Conservation (phyloP, 2,113 vertebrate species). For the Heptranchias perlo region DNA sequence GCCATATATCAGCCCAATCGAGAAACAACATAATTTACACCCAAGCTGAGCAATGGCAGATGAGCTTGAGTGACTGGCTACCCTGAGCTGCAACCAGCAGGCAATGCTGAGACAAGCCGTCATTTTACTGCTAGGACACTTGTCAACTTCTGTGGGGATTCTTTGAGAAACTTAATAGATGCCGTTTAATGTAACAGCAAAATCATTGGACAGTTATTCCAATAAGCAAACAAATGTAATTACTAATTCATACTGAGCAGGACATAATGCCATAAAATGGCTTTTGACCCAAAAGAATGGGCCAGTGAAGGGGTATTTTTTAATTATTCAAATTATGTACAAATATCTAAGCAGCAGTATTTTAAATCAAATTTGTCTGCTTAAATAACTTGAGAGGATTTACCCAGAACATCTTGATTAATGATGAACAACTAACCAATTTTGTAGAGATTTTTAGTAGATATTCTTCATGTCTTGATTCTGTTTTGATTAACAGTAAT, state of each 20-base stretch:
- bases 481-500: slow-evolving; percentile 29
- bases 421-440: background rate
- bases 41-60: background rate
- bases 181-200: background rate
- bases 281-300: background rate
- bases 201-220: background rate
- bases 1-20: background rate
- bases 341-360: slow-evolving; percentile 9
- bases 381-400: slow-evolving; percentile 21
- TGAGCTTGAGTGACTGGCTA: background rate
- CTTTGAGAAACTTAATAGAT: background rate
- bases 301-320: background rate
- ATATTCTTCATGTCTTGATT: slow-evolving; percentile 23
- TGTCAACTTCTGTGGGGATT: background rate
- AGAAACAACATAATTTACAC: background rate
- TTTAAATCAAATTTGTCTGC: background rate
- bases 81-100: background rate
- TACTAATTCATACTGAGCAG: background rate
- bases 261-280: slow-evolving; percentile 10
- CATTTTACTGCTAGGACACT: background rate
- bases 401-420: background rate
- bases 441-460: slow-evolving; percentile 14
- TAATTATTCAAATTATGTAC: background rate
- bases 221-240: background rate
- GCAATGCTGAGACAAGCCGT: background rate